These are phyloP conservation scores for Apotomis turbidana DNA, from an alignment of 2,888 invertebrate species.

Conservation along the genomic window DNA sequence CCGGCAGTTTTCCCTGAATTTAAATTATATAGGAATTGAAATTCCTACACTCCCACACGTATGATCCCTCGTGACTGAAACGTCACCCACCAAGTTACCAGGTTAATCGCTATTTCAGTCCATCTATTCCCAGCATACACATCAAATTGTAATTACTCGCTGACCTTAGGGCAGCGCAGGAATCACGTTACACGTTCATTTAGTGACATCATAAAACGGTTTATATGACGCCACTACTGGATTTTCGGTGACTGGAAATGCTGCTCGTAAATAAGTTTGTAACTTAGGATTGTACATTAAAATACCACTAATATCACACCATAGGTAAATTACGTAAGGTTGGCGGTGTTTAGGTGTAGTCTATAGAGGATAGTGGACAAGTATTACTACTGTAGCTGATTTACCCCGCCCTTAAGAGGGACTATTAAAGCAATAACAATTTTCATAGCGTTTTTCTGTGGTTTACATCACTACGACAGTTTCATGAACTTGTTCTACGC, in stretches of 20 bases:
- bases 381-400: too few species aligned
- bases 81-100: conserved; percentile 15
- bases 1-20: too few species aligned
- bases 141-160: conserved; percentile 37
- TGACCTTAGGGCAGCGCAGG: conserved; percentile 38
- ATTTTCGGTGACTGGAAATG: conserved; percentile 4
- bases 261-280: background rate
- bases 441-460: background rate
- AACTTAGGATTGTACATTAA: too few species aligned
- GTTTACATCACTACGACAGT: background rate
- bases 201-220: conserved; percentile 36
- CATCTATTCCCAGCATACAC: conserved; percentile 28
- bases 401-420: too few species aligned
- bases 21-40: background rate
- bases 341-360: too few species aligned
- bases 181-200: conserved; percentile 24
- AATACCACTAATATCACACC: too few species aligned
- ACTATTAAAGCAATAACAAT: background rate
- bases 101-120: conserved; percentile 32
- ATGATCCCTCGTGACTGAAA: conserved; percentile 19
- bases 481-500: background rate
- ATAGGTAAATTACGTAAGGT: too few species aligned
- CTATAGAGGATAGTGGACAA: too few species aligned
- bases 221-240: conserved; percentile 25
- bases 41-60: background rate